A percentile compares a stretch with the other conserved stretches of the same genome.
Evolutionary conservation across 92 coral and sea anemone genomes (phyloP).

Genomic region (Zoanthus sansibaricus): DNA sequence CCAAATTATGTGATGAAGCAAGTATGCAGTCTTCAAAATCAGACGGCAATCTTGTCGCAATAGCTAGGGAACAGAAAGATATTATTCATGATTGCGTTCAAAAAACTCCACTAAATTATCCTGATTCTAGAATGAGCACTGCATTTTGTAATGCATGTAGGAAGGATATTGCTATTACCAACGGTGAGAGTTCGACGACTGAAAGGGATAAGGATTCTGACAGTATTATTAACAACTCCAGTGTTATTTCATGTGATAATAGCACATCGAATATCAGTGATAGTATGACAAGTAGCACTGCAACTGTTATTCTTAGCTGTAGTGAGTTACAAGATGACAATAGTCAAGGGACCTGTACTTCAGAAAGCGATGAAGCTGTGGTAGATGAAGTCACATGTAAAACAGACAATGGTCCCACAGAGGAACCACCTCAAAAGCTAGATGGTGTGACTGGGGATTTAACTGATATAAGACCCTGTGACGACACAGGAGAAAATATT

Average conservation of each 20-base stretch:
- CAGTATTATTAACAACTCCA: slow-evolving; percentile 39
- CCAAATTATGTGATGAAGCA: background rate
- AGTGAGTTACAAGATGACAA: slow-evolving; percentile 51
- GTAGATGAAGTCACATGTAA: background rate
- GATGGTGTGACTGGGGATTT: background rate
- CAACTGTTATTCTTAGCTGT: slow-evolving; percentile 78
- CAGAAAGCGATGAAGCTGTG: slow-evolving; percentile 15
- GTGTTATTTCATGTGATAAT: slow-evolving; percentile 56
- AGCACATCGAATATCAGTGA: slow-evolving; percentile 55
- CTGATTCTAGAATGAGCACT: slow-evolving; percentile 55
- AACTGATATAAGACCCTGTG: background rate
- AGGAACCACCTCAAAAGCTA: slow-evolving; percentile 31
- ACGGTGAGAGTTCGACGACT: slow-evolving; percentile 6
- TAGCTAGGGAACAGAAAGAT: slow-evolving; percentile 35
- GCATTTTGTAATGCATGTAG: slow-evolving; percentile 58
- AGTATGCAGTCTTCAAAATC: slow-evolving; percentile 69
- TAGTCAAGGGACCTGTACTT: slow-evolving; percentile 23
- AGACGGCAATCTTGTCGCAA: slow-evolving; percentile 68
- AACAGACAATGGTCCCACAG: slow-evolving; percentile 13
- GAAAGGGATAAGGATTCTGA: slow-evolving; percentile 20
- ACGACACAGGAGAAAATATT: background rate
- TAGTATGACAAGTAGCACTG: slow-evolving; percentile 86
- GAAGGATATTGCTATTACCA: slow-evolving; percentile 2
- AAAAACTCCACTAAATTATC: slow-evolving; percentile 18
- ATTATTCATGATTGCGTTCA: background rate